Evolutionary conservation across 2,888 invertebrate species (phyloP), one percentile per base, ranked within the genome.

Genomic region (Cerastoderma edule): DNA sequence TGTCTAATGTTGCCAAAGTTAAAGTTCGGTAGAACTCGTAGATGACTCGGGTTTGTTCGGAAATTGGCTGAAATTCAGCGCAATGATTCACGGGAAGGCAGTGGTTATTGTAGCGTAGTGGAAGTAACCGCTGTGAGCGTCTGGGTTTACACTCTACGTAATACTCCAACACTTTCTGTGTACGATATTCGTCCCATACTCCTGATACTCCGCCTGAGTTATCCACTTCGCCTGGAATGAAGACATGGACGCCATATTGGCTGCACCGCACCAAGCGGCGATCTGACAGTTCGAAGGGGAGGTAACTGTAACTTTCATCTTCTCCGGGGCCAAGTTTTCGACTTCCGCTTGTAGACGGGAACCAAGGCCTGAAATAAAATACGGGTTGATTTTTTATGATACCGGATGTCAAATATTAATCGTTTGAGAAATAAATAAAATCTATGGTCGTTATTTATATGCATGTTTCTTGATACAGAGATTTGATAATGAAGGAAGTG

Each of bases 121-220:
- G 39, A 39, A 39, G 39, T 39, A 16, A 16, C n/a, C n/a, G n/a
- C n/a, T n/a, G n/a, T n/a, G n/a, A n/a, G n/a, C n/a, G 46, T 53
- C 13, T 53, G 27, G 27, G 24, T 4, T 27, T 27, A 6, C 27
- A 22, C 2, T 22, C 63, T 50, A 75, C n/a, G 76, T 76, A 32
- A 67, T 68, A 24, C 68, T 72, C 76, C 76, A 76, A 24, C 76
- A 76, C 48, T 68, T 72, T 35, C 68, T 63, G 35, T 76, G 64
- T 13, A 76, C 65, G 22, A 76, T 60, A 4, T 33, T 30, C 2
- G 32, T 19, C 4, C 76, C 76, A 30, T 64, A 64, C 35, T 76
- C 76, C 30, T 72, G 35, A 28, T 72, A 76, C 33, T 76, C 72
- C n/a, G 67, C 39, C 44, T 68, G 44, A 10, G 76, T 56, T 28